Evolutionary conservation across 2,113 vertebrate species (phyloP), one percentile per base, ranked within the genome.

Genomic region (Melospiza georgiana): DNA sequence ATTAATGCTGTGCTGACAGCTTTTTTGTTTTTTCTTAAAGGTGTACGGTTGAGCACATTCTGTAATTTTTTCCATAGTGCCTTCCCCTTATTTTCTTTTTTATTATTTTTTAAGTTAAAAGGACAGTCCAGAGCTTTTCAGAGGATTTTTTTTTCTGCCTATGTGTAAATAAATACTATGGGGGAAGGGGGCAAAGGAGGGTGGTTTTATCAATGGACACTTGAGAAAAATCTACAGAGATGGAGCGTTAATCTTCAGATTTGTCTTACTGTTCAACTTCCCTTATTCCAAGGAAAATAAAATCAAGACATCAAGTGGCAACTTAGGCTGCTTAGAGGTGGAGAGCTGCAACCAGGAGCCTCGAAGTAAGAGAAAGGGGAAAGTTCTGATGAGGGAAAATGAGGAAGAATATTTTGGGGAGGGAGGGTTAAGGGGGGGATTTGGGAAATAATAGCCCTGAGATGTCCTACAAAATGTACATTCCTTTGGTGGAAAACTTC

Each of bases 61-160:
- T 97, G 92, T 96, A 95, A 93, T 74, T 95, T 96, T 97, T 96
- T 97, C 96, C 94, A 96, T 97, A 97, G 98, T 98, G 98, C 98
- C 98, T 98, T 98, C 97, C 96, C 94, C 96, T 97, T 90, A 46
- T 94, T 97, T 97, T 91, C 78, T 93, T 94, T 82, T 91, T 94
- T 94, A 89, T 95, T 94, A 30, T 95, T 97, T 97, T 97, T 96
- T 91, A 95, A 97, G 90, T 97, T 97, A 97, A 98, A 97, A 96
- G 87, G 93, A 95, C 92, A 96, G 97, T 97, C 94, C 96, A 97
- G 94, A 97, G 93, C 91, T 97, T 97, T 98, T 95, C 95, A 95
- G 93, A 96, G 89, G 66, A 3, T 18, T 88, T 92, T 87, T 87
- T 91, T 93, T 87, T 57, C 96, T 95, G 91, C 41, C 89, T 97